Evolutionary conservation across 2,888 invertebrate genomes (phyloP).

Genomic region (Pyrrhia umbra): DNA sequence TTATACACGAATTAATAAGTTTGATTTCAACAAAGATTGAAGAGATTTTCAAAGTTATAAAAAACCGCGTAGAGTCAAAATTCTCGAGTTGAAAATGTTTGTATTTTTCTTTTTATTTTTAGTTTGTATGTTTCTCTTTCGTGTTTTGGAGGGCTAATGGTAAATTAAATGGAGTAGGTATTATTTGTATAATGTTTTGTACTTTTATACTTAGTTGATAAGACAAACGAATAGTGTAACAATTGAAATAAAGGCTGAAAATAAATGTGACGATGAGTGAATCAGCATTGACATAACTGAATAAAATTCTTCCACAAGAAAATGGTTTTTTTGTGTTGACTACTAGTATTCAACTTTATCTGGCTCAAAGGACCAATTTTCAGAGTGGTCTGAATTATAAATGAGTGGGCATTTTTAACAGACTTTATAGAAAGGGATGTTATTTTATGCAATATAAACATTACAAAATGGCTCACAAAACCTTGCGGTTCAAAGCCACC

Average conservation of each 20-base stretch:
- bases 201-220: slow-evolving; percentile 35
- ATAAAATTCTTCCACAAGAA: background rate
- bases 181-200: slow-evolving; percentile 26
- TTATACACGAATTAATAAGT: background rate
- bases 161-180: background rate
- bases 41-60: background rate
- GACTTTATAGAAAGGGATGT: too few relatives aligned
- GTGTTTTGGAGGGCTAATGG: background rate
- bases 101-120: too few relatives aligned
- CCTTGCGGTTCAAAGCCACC: too few relatives aligned
- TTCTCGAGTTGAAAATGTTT: too few relatives aligned
- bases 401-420: too few relatives aligned
- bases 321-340: background rate
- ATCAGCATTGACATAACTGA: background rate
- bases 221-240: slow-evolving; percentile 1
- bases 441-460: too few relatives aligned
- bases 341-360: too few relatives aligned
- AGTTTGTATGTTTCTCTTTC: too few relatives aligned
- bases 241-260: background rate
- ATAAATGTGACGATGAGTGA: background rate
- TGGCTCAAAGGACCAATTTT: too few relatives aligned
- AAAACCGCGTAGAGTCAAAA: background rate
- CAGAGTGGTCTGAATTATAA: too few relatives aligned
- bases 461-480: too few relatives aligned
- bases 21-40: background rate